Evolutionary conservation across 1,140 invertebrate genomes (phyloP).

Genomic region (Pogonognathellus flavescens): DNA sequence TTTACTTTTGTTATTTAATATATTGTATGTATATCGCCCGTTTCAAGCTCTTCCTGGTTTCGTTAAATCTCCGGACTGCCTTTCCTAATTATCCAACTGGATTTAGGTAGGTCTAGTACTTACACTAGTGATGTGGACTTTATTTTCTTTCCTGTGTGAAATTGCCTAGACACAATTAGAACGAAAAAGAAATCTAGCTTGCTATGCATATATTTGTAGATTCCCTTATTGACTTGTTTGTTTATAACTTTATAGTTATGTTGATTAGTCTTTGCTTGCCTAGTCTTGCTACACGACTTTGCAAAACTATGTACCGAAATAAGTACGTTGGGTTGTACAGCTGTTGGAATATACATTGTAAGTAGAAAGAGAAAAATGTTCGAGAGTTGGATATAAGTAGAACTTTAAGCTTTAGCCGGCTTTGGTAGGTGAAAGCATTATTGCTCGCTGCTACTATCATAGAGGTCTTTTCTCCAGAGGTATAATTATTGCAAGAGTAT

Average conservation of each 20-base stretch:
- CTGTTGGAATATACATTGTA: no score
- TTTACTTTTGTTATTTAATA: not conserved
- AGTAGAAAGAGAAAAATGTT: not conserved
- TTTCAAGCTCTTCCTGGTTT: constrained; percentile 19
- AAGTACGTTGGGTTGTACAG: no score
- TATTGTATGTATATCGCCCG: not conserved
- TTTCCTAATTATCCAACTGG: constrained; percentile 1
- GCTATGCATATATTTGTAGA: no score
- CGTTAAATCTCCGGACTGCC: constrained; percentile 8
- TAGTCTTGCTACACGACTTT: no score
- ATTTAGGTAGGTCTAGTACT: constrained; percentile 4
- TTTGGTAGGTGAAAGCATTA: constrained; percentile 5
- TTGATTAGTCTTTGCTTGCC: no score
- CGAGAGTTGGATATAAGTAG: not conserved
- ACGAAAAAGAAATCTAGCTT: no score
- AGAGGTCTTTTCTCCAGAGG: constrained; percentile 7
- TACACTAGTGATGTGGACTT: not conserved
- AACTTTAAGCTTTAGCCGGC: not conserved
- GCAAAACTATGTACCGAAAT: no score
- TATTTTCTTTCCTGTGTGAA: constrained; percentile 6
- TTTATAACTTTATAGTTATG: no score
- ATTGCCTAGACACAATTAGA: no score
- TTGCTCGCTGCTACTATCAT: not conserved
- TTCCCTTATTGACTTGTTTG: no score
- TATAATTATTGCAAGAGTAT: constrained; percentile 14